Conservation (phyloP, 2,113 vertebrate species). For the Ictalurus furcatus region DNA sequence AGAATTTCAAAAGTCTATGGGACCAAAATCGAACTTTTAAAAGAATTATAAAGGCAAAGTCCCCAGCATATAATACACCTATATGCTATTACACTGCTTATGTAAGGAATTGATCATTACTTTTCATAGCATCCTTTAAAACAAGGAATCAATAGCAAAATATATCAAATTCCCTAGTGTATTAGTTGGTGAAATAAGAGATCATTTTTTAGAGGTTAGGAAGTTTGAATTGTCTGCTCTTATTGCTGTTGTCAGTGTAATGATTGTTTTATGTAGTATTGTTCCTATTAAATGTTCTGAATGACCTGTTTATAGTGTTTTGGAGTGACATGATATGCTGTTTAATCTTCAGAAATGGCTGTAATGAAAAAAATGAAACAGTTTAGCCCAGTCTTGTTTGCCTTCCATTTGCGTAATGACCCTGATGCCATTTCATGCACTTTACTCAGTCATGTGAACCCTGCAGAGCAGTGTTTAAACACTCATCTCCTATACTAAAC, state of each 20-base stretch:
- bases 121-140: background rate
- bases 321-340: background rate
- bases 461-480: slow-evolving; percentile 3
- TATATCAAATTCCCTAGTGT: background rate
- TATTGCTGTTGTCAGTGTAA: background rate
- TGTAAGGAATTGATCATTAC: background rate
- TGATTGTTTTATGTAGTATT: background rate
- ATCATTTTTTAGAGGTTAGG: background rate
- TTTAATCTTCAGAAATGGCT: slow-evolving; percentile 3
- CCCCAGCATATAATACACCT: background rate
- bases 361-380: slow-evolving; percentile 10
- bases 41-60: background rate
- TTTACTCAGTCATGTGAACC: slow-evolving; percentile 6
- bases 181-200: background rate
- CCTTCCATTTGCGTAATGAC: slow-evolving; percentile 1
- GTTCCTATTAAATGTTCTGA: background rate
- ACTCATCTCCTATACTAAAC: background rate
- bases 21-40: background rate
- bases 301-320: background rate
- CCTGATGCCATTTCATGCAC: slow-evolving; percentile 15
- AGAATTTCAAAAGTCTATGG: background rate
- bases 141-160: background rate
- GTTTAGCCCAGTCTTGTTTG: background rate
- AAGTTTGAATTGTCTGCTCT: background rate
- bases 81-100: background rate